Conservation (phyloP, 2,113 vertebrate species). For the Brachypteracias leptosomus region DNA sequence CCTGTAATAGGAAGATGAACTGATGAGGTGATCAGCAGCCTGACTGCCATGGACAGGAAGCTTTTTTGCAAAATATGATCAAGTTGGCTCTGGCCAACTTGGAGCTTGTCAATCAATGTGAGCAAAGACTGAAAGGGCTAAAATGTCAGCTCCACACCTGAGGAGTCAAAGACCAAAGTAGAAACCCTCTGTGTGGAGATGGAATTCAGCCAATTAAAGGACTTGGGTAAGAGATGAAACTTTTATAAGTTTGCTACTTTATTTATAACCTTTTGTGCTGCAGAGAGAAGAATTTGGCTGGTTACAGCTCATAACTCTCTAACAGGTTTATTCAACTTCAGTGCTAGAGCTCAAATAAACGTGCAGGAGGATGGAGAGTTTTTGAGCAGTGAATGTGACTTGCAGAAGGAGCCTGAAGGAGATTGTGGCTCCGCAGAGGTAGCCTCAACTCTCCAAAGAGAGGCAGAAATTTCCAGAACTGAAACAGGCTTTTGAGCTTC, state of each 20-base stretch:
- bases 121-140: neutral
- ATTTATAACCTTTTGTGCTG: neutral
- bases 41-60: neutral
- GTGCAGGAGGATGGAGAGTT: neutral
- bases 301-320: constrained; percentile 2
- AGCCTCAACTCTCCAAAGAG: neutral
- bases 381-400: neutral
- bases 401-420: neutral
- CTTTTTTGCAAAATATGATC: neutral
- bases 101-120: neutral
- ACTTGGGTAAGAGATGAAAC: neutral
- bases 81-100: neutral
- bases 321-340: neutral
- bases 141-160: neutral
- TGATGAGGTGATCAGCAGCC: neutral
- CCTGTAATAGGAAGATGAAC: neutral
- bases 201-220: neutral
- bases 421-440: neutral
- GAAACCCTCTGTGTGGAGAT: neutral
- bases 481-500: neutral
- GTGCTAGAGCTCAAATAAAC: neutral
- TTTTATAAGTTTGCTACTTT: neutral
- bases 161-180: neutral
- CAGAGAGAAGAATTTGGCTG: neutral
- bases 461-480: neutral